Base-by-base conservation (phyloP, 23 tunicate genomes). In the Trididemnum clinides region DNA sequence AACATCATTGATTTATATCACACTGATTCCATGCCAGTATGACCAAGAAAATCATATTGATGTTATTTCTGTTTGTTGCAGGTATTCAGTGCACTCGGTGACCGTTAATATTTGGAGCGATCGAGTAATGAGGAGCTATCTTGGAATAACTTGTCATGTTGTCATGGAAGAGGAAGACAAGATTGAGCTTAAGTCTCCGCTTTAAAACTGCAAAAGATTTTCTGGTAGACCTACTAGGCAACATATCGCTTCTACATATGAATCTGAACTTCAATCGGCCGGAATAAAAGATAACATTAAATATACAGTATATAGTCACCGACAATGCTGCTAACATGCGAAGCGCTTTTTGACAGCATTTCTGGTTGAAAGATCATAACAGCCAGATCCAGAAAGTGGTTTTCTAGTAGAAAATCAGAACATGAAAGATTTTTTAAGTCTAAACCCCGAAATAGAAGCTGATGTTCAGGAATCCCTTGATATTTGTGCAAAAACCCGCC, bases 291-390 rank as follows among this genome's bases (percentile, higher is more conserved):
- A 66, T 15, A 44, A 15, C 23, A 70, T 74, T 22, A 31, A 74
- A 2, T 74, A 7, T 10, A n/a, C n/a, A n/a, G n/a, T n/a, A n/a
- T n/a, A 74, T 35, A 2, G 22, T 74, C 3, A 74, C 57, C 6
- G 80, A 74, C 27, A 74, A 74, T 25, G 80, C 80, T 74, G 57
- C 80, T 37, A 74, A 74, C 22, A 74, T 74, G 80, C 18, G 58
- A 44, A 12, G 7, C 4, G 57, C 80, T 38, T 74, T 74, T n/a
- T 27, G 12, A 66, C 75, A 6, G 37, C 75, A 5, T 66, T 66
- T 31, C 36, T 37, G 30, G 37, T 66, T 59, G 66, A 59, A n/a
- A n/a, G 23, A 59, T 15, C 66, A 10, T 15, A 12, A 10, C 66
- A 12, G 20, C 25, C 66, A 59, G 25, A n/a, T 59, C 25, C 25